Conservation (phyloP, 2,113 vertebrate genomes). For the Tichodroma muraria region DNA sequence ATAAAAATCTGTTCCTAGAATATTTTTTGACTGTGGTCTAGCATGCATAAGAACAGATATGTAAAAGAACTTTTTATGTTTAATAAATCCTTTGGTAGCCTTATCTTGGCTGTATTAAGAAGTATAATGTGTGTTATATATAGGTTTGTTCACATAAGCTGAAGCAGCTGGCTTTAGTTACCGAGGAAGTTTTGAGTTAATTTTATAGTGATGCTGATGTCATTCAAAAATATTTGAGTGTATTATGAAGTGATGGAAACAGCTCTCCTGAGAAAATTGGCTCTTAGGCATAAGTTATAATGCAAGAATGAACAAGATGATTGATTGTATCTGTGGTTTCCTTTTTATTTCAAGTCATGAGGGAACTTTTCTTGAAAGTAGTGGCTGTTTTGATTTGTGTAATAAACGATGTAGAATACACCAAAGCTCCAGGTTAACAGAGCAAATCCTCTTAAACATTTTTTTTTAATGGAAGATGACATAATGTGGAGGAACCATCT, state of each 20-base stretch:
- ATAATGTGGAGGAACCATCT: not conserved
- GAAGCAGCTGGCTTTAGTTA: not conserved
- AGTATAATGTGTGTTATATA: not conserved
- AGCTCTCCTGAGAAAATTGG: not conserved
- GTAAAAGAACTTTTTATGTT: not conserved
- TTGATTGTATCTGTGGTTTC: not conserved
- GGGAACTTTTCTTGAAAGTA: not conserved
- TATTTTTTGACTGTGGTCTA: not conserved
- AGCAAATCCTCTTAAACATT: not conserved
- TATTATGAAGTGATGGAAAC: not conserved
- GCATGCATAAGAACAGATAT: not conserved
- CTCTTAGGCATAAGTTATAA: not conserved
- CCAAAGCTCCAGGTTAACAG: not conserved
- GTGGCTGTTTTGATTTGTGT: not conserved
- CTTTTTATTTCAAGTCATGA: not conserved
- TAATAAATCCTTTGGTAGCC: not conserved
- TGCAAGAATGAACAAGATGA: not conserved
- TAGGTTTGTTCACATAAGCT: not conserved
- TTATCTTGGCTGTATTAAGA: not conserved
- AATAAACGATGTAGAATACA: not conserved
- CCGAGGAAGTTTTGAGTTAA: not conserved
- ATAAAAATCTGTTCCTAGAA: not conserved
- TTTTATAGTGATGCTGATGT: not conserved
- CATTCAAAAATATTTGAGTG: not conserved
- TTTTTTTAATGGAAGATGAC: not conserved